phyloP scores from a whole-genome alignment of 2,113 vertebrate species.

The Gymnarchus niloticus region DNA sequence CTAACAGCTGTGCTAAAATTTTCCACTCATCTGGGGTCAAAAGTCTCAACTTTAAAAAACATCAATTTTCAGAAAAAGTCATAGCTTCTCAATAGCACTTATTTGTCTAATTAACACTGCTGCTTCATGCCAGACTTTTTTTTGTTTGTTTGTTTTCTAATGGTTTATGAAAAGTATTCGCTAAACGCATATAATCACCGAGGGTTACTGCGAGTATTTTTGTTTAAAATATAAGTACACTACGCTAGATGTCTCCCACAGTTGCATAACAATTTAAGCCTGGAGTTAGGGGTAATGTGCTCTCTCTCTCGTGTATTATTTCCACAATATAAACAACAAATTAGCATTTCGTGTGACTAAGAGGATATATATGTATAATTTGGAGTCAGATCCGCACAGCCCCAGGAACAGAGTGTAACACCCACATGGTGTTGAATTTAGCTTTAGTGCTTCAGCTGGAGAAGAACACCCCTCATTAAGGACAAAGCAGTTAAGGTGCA shows the following conservation, averaged over 20 bases:
- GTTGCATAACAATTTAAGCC: slow-evolving; percentile 9
- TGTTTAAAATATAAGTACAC: background rate
- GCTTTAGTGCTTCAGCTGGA: background rate
- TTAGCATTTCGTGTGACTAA: slow-evolving; percentile 8
- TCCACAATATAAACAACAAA: slow-evolving; percentile 11
- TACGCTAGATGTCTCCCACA: background rate
- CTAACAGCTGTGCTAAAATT: background rate
- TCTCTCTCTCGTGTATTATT: background rate
- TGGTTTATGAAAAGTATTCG: background rate
- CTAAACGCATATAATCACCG: background rate
- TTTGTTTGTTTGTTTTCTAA: background rate
- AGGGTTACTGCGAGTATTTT: background rate
- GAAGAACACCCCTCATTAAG: background rate
- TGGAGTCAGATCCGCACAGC: background rate
- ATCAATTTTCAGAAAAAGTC: background rate
- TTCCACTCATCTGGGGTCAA: background rate
- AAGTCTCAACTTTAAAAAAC: background rate
- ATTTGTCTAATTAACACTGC: background rate
- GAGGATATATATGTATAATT: background rate
- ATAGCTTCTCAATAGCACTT: background rate
- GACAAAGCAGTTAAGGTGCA: background rate
- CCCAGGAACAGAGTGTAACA: background rate
- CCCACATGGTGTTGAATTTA: background rate
- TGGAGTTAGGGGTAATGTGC: slow-evolving; percentile 15
- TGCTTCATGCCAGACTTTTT: background rate